These are phyloP conservation scores for Stomatorhinus ivindoensis DNA, from an alignment of 2,113 vertebrate genomes.

Conservation along the genomic window DNA sequence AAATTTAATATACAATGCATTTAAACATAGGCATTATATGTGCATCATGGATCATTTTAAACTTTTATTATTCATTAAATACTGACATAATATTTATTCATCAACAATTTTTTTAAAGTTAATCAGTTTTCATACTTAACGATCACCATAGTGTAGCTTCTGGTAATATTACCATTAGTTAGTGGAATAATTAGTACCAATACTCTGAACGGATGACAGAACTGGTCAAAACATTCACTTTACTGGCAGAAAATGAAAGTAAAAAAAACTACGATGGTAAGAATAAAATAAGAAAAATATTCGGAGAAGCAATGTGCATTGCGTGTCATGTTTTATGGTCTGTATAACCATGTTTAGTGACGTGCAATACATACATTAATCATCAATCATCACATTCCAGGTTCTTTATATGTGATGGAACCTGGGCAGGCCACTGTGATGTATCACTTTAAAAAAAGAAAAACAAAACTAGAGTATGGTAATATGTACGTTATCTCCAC, in stretches of 20 bases:
- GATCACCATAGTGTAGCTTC: not conserved
- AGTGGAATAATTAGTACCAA: not conserved
- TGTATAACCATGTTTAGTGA: not conserved
- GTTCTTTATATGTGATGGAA: not conserved
- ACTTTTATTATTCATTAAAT: not conserved
- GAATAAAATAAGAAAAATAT: constrained; percentile 14
- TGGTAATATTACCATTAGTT: not conserved
- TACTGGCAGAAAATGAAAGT: not conserved
- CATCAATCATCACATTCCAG: not conserved
- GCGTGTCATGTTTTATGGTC: not conserved
- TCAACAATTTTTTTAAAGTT: not conserved
- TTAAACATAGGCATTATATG: not conserved
- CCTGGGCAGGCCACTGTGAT: not conserved
- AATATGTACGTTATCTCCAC: not conserved
- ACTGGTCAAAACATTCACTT: not conserved
- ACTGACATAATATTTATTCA: not conserved
- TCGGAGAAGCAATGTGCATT: not conserved
- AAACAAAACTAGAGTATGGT: not conserved
- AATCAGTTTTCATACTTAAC: not conserved
- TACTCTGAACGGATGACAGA: not conserved
- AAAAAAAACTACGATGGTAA: not conserved
- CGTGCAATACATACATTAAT: not conserved
- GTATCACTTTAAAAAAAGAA: not conserved
- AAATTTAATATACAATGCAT: not conserved
- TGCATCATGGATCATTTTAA: not conserved